These are phyloP conservation scores for Diloba caeruleocephala DNA, from an alignment of 2,888 invertebrate species.

Conservation along the genomic window DNA sequence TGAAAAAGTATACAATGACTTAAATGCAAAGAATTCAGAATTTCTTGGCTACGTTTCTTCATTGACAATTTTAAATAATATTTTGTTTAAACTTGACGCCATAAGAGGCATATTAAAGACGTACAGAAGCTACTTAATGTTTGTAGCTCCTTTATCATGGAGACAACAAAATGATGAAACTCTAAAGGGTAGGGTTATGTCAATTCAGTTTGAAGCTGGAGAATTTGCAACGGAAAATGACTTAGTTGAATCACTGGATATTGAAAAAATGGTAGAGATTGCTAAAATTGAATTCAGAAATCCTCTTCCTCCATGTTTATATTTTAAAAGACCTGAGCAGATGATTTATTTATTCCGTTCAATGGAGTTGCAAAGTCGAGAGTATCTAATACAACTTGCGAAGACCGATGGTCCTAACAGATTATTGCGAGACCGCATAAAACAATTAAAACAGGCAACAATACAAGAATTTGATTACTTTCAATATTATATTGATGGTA, in stretches of 20 bases:
- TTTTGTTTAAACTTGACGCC: constrained; percentile 81
- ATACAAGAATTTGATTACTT: constrained; percentile 81
- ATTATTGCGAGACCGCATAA: constrained; percentile 72
- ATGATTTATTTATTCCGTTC: constrained; percentile 81
- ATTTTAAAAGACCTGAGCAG: constrained; percentile 74
- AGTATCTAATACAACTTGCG: constrained; percentile 79
- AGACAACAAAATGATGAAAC: constrained; percentile 78
- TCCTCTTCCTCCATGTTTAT: constrained; percentile 71
- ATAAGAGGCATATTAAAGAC: constrained; percentile 77
- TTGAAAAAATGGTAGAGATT: constrained; percentile 78
- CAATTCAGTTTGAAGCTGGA: constrained; percentile 79
- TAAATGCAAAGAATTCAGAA: constrained; percentile 74
- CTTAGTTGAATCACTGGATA: constrained; percentile 78
- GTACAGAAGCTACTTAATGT: constrained; percentile 79
- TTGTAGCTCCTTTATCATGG: constrained; percentile 82
- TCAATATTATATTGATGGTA: constrained; percentile 79
- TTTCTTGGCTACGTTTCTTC: constrained; percentile 74
- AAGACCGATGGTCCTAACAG: constrained; percentile 77
- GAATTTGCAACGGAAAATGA: constrained; percentile 80
- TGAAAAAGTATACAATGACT: constrained; percentile 73
- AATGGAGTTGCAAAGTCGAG: constrained; percentile 85
- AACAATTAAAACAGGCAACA: constrained; percentile 72
- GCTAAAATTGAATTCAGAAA: constrained; percentile 75
- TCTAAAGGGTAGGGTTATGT: constrained; percentile 69
- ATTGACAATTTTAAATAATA: constrained; percentile 77